Evolutionary conservation across 1,140 invertebrate genomes (phyloP).

Genomic region (Sesamia nonagrioides): DNA sequence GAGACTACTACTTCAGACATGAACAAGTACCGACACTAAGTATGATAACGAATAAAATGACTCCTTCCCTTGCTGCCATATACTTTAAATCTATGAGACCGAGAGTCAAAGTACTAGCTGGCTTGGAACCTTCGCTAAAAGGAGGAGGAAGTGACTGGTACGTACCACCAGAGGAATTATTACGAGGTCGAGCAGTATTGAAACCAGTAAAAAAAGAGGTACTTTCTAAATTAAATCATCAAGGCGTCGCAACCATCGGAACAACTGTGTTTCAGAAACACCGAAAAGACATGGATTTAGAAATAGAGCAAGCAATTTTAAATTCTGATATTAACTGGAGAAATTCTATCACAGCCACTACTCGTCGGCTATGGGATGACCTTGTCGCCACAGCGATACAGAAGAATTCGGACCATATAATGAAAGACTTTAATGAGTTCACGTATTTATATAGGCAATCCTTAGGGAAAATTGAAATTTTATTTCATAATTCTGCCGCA

Average conservation of each 20-base stretch:
- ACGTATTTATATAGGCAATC: neutral
- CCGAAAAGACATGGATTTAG: slow-evolving; percentile 61
- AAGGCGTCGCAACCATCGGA: slow-evolving; percentile 69
- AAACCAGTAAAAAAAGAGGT: slow-evolving; percentile 70
- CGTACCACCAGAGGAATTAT: slow-evolving; percentile 68
- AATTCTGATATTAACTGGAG: slow-evolving; percentile 74
- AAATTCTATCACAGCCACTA: slow-evolving; percentile 57
- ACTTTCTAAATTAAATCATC: slow-evolving; percentile 67
- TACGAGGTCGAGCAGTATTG: slow-evolving; percentile 68
- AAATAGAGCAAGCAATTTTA: slow-evolving; percentile 62
- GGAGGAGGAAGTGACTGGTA: slow-evolving; percentile 78
- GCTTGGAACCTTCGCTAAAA: slow-evolving; percentile 75
- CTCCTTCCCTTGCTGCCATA: slow-evolving; percentile 69
- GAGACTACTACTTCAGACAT: slow-evolving; percentile 74
- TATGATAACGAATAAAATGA: slow-evolving; percentile 75
- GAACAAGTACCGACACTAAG: slow-evolving; percentile 77
- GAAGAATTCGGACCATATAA: slow-evolving; percentile 65
- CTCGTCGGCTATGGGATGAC: slow-evolving; percentile 35
- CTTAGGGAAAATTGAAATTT: neutral
- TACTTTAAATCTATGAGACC: slow-evolving; percentile 79
- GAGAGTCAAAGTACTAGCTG: slow-evolving; percentile 73
- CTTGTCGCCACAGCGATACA: neutral
- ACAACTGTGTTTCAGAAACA: slow-evolving; percentile 64
- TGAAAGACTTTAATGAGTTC: slow-evolving; percentile 73
- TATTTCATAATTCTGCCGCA: slow-evolving; percentile 62